phyloP scores from a whole-genome alignment of 2,113 vertebrate species.

The Hippocampus guttulatus region DNA sequence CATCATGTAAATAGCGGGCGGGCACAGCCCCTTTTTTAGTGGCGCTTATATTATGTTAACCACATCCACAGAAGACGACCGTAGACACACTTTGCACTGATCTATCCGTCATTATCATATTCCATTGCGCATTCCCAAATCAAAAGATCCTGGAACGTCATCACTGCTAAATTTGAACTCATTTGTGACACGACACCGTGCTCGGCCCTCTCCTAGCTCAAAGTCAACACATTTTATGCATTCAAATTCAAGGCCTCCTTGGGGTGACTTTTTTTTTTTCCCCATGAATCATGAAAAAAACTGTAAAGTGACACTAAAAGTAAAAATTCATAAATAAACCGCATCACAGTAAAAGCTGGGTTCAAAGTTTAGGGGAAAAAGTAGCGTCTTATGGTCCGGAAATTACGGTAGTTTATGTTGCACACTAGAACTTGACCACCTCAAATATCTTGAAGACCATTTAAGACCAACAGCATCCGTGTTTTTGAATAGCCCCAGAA shows the following conservation, averaged over 20 bases:
- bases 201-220: no score
- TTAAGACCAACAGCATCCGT: no score
- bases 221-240: not conserved
- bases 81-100: not conserved
- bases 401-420: no score
- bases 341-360: no score
- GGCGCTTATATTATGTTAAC: not conserved
- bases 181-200: not conserved
- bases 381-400: no score
- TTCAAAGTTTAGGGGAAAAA: no score
- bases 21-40: conserved; percentile 37
- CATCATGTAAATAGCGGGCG: conserved; percentile 42
- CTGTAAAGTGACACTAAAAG: not conserved
- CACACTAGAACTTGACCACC: no score
- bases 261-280: not conserved
- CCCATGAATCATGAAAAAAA: not conserved
- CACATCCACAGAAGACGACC: not conserved
- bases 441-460: no score
- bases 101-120: not conserved
- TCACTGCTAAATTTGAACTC: not conserved
- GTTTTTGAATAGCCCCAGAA: no score
- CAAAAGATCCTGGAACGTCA: not conserved
- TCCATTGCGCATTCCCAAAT: not conserved
- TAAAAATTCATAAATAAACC: no score
- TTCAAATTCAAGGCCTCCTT: not conserved